Conservation (phyloP, 1,140 invertebrate species). For the Cylas formicarius region DNA sequence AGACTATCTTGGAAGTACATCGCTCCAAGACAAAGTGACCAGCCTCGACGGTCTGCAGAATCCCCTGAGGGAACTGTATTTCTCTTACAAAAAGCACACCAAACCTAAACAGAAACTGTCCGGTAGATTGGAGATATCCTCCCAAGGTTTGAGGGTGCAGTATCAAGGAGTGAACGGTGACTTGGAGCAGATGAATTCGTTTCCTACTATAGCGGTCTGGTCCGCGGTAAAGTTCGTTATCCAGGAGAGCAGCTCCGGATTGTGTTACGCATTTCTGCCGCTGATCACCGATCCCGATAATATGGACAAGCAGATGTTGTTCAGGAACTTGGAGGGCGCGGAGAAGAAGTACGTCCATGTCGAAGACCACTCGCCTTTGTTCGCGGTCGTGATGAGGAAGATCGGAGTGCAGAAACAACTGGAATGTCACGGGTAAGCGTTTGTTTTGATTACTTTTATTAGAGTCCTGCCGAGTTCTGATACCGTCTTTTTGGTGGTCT, state of each 20-base stretch:
- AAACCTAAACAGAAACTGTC: conserved; percentile 42
- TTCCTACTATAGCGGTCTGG: conserved; percentile 86
- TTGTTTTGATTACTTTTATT: too few species aligned
- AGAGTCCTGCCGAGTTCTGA: too few species aligned
- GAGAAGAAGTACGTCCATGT: conserved; percentile 48
- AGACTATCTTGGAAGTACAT: conserved; percentile 74
- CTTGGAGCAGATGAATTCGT: conserved; percentile 62
- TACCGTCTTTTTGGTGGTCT: too few species aligned
- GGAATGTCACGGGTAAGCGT: conserved; percentile 69
- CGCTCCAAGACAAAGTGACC: conserved; percentile 68
- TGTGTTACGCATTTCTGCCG: conserved; percentile 70
- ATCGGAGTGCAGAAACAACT: conserved; percentile 67
- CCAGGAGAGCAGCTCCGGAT: conserved; percentile 28
- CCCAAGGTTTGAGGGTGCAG: conserved; percentile 56
- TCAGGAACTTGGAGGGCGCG: conserved; percentile 46
- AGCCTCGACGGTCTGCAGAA: conserved; percentile 74
- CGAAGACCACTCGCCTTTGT: conserved; percentile 69
- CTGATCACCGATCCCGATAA: conserved; percentile 78
- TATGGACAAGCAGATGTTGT: conserved; percentile 62
- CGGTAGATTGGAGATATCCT: conserved; percentile 62
- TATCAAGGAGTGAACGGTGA: conserved; percentile 45
- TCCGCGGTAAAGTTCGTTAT: conserved; percentile 74
- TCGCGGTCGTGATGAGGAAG: conserved; percentile 83
- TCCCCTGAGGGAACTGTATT: conserved; percentile 72
- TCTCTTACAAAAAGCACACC: conserved; percentile 51